Evolutionary conservation across 1,140 invertebrate genomes (phyloP).

Genomic region (Drosophila watanabei): DNA sequence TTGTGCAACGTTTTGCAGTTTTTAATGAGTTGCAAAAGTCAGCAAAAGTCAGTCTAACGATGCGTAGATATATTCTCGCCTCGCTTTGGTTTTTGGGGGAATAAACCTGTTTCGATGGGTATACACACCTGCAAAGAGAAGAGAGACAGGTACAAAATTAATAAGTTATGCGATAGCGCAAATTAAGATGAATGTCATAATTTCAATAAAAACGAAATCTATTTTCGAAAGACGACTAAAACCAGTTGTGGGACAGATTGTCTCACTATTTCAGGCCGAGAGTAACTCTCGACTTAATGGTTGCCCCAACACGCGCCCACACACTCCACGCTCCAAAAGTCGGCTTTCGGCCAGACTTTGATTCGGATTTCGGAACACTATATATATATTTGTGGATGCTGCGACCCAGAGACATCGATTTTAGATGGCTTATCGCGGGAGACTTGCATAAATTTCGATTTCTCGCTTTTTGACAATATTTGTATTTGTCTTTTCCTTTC

Average conservation of each 20-base stretch:
- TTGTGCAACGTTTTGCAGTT: constrained; percentile 58
- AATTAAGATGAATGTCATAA: constrained; percentile 84
- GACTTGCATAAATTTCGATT: constrained; percentile 69
- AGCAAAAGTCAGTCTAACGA: constrained; percentile 55
- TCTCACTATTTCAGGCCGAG: constrained; percentile 23
- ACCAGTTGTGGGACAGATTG: constrained; percentile 51
- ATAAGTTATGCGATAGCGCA: constrained; percentile 77
- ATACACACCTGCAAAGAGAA: constrained; percentile 71
- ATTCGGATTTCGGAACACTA: neutral
- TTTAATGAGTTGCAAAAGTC: constrained; percentile 62
- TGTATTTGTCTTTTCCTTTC: constrained; percentile 14
- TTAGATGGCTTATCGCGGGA: constrained; percentile 66
- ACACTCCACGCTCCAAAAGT: constrained; percentile 26
- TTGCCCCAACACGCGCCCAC: constrained; percentile 54
- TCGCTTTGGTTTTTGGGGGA: constrained; percentile 6
- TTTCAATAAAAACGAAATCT: constrained; percentile 81
- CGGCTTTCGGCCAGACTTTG: constrained; percentile 18
- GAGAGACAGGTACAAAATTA: constrained; percentile 58
- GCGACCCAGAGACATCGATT: constrained; percentile 39
- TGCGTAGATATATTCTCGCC: constrained; percentile 26
- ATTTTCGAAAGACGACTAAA: constrained; percentile 57
- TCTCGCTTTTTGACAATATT: constrained; percentile 59
- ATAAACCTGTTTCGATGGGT: constrained; percentile 55
- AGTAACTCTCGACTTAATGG: constrained; percentile 37
- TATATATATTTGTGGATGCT: neutral